Evolutionary conservation across 2,113 vertebrate species (phyloP).

Genomic region (Nyctibius bracteatus): DNA sequence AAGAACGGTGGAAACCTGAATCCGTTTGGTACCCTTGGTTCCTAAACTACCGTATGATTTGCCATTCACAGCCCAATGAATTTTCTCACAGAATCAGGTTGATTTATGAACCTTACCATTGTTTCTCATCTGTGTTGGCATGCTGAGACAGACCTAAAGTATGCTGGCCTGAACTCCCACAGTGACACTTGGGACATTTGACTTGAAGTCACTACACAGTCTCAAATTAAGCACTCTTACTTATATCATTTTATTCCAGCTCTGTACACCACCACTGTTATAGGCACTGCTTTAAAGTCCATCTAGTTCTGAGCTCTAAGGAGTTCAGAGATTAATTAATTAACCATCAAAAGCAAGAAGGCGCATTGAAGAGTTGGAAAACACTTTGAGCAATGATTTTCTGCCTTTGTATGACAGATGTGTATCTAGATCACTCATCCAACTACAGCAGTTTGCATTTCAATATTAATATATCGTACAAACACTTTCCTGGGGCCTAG

Average conservation of each 20-base stretch:
- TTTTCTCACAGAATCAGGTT: neutral
- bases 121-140: neutral
- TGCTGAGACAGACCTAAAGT: neutral
- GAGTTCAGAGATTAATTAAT: neutral
- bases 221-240: neutral
- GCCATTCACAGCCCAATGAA: neutral
- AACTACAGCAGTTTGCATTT: neutral
- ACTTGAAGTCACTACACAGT: neutral
- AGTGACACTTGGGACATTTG: neutral
- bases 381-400: neutral
- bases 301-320: neutral
- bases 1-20: neutral
- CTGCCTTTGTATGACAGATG: accelerated
- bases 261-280: neutral
- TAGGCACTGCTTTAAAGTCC: neutral
- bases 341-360: neutral
- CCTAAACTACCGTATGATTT: neutral
- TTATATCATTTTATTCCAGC: neutral
- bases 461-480: neutral
- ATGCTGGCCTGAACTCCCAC: neutral
- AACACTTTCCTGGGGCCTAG: neutral
- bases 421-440: neutral
- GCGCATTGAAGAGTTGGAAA: accelerated
- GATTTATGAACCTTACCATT: neutral
- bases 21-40: neutral